Evolutionary conservation across 2,113 vertebrate genomes (phyloP), one percentile per base, ranked within the genome.

Genomic region (Copsychus sechellarum): DNA sequence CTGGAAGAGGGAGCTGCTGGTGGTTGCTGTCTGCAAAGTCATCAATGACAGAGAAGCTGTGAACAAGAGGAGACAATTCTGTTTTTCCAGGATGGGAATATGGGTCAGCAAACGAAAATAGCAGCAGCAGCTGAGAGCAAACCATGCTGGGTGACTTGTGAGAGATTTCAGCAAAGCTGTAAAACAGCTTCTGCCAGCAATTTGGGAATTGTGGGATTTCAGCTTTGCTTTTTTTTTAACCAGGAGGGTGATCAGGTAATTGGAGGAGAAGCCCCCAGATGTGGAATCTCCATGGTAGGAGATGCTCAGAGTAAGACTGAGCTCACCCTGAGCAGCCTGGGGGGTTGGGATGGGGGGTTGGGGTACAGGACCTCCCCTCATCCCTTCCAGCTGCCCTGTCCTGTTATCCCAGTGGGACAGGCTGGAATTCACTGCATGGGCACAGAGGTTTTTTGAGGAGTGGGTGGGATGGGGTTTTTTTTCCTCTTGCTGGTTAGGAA

Each of bases 321-420:
- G 2, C 15, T 31, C 8, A 5, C 4, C 34, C 65, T 2, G 19
- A 36, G 82, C 70, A 15, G 14, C 53, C 16, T 66, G 74, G 19
- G 5, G 17, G 1, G 21, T 1, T 51, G n/a, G 58, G n/a, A 36
- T 2, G n/a, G 28, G 50, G 50, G 6, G 5, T 0, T 53, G 82
- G 42, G 51, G 33, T 58, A 1, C 33, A 5, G 11, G 31, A 14
- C 3, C 73, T 36, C 24, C 91, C 76, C 78, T 14, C 42, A n/a
- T 34, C 79, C 65, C 60, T 43, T 38, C 54, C 78, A 25, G 13
- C 66, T 26, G 1, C 21, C 0, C 2, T 12, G 2, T 24, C 29
- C 88, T 64, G 48, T 8, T 31, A 0, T 4, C 24, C 9, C 50
- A 1, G 17, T 14, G 9, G 54, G 72, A 5, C 29, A 36, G 28